phyloP scores from a whole-genome alignment of 2,888 invertebrate species.

The Unio delphinus region DNA sequence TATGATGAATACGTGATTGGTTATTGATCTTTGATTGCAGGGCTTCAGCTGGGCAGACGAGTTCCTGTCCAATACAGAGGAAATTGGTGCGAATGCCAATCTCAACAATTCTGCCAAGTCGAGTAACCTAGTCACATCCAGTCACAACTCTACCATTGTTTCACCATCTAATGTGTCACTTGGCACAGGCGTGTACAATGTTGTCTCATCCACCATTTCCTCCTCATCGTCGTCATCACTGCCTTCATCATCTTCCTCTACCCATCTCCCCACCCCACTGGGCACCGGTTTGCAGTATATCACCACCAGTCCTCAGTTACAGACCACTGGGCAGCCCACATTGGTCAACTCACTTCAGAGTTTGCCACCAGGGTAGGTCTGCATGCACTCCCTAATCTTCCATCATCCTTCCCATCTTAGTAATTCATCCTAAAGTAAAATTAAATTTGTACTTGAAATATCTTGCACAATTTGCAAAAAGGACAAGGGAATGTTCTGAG shows the following conservation, averaged over 20 bases:
- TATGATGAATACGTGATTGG: background rate
- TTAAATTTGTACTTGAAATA: too few relatives aligned
- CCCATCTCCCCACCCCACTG: slow-evolving; percentile 18
- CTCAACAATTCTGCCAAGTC: slow-evolving; percentile 26
- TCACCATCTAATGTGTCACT: too few relatives aligned
- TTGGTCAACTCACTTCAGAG: slow-evolving; percentile 1
- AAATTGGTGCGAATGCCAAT: slow-evolving; percentile 5
- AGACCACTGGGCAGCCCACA: slow-evolving; percentile 12
- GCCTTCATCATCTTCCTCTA: slow-evolving; percentile 14
- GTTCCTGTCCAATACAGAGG: slow-evolving; percentile 36
- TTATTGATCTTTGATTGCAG: slow-evolving; percentile 17
- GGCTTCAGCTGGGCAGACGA: slow-evolving; percentile 57
- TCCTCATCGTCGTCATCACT: slow-evolving; percentile 15
- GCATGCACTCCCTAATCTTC: too few relatives aligned
- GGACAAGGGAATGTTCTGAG: too few relatives aligned
- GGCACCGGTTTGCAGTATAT: slow-evolving; percentile 8
- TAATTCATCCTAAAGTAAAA: too few relatives aligned
- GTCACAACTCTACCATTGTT: too few relatives aligned
- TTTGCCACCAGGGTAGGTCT: too few relatives aligned
- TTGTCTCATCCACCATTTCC: slow-evolving; percentile 23
- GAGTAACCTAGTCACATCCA: slow-evolving; percentile 31
- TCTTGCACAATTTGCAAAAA: too few relatives aligned
- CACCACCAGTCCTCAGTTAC: slow-evolving; percentile 8
- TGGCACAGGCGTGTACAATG: slow-evolving; percentile 5
- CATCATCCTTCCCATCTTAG: too few relatives aligned